Evolutionary conservation across 2,797 vertebrate genomes (phyloP), one percentile per base, ranked within the genome.

Genomic region (Clamator glandarius): DNA sequence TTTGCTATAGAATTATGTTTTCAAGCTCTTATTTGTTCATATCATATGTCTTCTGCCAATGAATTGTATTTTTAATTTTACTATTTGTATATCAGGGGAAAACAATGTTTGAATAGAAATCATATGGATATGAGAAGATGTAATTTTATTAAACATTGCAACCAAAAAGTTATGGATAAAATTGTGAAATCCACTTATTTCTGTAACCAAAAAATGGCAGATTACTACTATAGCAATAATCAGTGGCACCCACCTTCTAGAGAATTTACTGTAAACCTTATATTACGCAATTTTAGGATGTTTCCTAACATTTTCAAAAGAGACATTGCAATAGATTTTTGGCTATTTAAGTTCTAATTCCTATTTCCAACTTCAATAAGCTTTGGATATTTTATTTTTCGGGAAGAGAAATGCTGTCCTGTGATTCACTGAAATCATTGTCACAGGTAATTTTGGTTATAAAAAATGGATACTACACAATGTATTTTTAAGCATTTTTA

Each of bases 401-500:
- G 2, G 4, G 33, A 78, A 73, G 51, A 72, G 86, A 79, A 31
- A 1, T 58, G 13, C 10, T 88, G 13, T 48, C 26, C 15, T 87
- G 51, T 79, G 74, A 84, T 44, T 79, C 64, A 89, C 28, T 35
- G 39, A 92, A 84, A 77, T 83, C 33, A 84, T 64, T 3, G 0
- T 62, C 59, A 35, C 36, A 44, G 24, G 31, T 92, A 78, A 82
- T 89, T 92, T 85, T 80, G 8, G 5, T 73, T 72, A 77, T 62
- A 77, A 95, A 93, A 90, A 66, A 35, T 48, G 12, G 28, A 46
- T 35, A 35, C 26, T 36, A 23, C 42, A 19, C 77, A 87, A 95
- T 93, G 84, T 95, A 59, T 63, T 95, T 92, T 85, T 67, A 57
- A 90, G 12, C 12, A 61, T 26, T 87, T 90, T 31, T 77, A 77